Base-by-base conservation (phyloP, 2,888 invertebrate genomes). In the Helicoverpa assulta region DNA sequence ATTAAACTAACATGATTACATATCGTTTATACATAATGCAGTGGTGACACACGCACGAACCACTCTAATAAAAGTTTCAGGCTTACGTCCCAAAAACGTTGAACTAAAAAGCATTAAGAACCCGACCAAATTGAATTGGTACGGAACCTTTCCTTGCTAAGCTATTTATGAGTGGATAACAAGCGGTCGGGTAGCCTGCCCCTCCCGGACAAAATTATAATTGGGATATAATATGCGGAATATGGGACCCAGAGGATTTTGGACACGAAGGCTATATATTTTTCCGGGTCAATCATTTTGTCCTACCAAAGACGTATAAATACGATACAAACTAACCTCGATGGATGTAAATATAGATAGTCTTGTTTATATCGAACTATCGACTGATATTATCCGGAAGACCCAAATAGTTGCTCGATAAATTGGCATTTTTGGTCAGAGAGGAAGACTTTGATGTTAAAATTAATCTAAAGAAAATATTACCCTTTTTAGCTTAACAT, bases 81-180 rank as follows among this genome's bases (percentile, higher is more conserved):
- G 86, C 85, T 87, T 88, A 85, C 85, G 85, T 84, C 85, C 87
- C 87, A 88, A 89, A 89, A 90, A 88, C 85, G 86, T 88, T 85
- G 85, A 90, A 90, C 90, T 91, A 92, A 93, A 91, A 91, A 90
- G 90, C 90, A 91, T 92, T 92, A 90, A 89, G 90, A 88, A 86
- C 88, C 88, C 87, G 81, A 83, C 87, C 81, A 91, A 93, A 94
- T 94, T 93, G 92, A 93, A 93, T 93, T 91, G 92, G 88, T 89
- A 82, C 86, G 89, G 86, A 86, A 90, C 91, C 90, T 90, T 90
- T 90, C 92, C 88, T 90, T 89, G 88, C 92, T 93, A 92, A 93
- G 93, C 92, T 92, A 93, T 94, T 93, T 93, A 91, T 87, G 88
- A 92, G 89, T 92, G 89, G 90, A 88, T 90, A 91, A 91, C 91